Evolutionary conservation across 2,797 vertebrate genomes (phyloP).

Genomic region (Microcaecilia unicolor): DNA sequence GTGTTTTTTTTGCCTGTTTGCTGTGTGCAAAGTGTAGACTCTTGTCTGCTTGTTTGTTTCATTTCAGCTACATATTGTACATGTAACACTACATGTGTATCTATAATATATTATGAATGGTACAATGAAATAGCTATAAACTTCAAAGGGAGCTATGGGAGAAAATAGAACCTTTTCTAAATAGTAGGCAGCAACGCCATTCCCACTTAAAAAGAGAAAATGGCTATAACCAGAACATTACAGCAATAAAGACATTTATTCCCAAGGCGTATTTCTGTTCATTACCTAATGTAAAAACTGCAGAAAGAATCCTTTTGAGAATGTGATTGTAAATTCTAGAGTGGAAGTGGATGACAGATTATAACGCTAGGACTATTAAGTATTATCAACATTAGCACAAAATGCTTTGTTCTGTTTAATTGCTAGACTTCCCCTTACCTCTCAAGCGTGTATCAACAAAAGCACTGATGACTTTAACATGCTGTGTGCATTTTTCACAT

Average conservation of each 20-base stretch:
- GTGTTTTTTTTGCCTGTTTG: too few relatives aligned
- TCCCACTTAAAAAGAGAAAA: conserved; percentile 8
- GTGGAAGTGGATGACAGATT: not conserved
- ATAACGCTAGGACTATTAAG: not conserved
- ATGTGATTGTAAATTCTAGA: not conserved
- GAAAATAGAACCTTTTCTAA: not conserved
- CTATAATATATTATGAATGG: not conserved
- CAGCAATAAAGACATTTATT: too few relatives aligned
- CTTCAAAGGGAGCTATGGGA: not conserved
- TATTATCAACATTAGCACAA: not conserved
- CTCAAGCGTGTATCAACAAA: not conserved
- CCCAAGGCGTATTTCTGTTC: not conserved
- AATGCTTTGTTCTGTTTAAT: not conserved
- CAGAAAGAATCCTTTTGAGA: not conserved
- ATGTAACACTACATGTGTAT: not conserved
- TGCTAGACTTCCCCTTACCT: conserved; percentile 1
- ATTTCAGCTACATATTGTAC: conserved; percentile 1
- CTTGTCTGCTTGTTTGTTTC: too few relatives aligned
- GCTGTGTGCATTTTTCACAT: too few relatives aligned
- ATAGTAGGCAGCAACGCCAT: not conserved
- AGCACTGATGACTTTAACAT: not conserved
- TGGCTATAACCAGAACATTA: not conserved
- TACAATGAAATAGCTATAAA: not conserved
- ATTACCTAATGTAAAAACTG: not conserved
- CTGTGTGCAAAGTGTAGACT: too few relatives aligned